Conservation (phyloP, 2,888 invertebrate genomes). For the Phyto melanocephala region DNA sequence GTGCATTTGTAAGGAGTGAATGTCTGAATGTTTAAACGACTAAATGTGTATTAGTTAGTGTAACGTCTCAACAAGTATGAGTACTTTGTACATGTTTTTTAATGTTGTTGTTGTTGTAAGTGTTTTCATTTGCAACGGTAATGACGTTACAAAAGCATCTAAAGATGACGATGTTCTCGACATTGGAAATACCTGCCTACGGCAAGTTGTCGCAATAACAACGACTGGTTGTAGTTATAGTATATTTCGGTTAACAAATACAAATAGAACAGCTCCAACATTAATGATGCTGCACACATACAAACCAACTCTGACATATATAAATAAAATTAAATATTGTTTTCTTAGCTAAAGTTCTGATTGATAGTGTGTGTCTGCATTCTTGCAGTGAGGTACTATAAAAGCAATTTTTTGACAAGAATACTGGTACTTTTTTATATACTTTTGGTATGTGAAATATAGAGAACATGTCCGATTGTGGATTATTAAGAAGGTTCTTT, state of each 20-base stretch:
- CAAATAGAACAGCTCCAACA: neutral
- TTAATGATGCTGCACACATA: neutral
- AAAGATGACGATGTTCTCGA: constrained; percentile 15
- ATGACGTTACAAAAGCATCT: constrained; percentile 38
- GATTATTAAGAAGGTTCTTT: too few relatives aligned
- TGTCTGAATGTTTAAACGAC: neutral
- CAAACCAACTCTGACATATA: neutral
- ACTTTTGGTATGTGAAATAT: too few relatives aligned
- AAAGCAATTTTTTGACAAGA: too few relatives aligned
- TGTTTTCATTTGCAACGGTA: constrained; percentile 34
- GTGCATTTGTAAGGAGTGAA: neutral
- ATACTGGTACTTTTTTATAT: too few relatives aligned
- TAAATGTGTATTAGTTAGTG: neutral
- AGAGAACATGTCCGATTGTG: too few relatives aligned
- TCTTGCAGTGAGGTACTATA: neutral
- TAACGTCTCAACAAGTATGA: constrained; percentile 41
- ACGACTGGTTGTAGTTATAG: neutral
- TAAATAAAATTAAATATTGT: constrained; percentile 17
- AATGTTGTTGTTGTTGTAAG: constrained; percentile 15
- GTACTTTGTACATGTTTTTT: constrained; percentile 31
- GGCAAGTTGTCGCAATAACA: constrained; percentile 36
- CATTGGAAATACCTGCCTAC: constrained; percentile 43
- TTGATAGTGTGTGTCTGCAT: neutral
- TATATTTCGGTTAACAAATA: neutral
- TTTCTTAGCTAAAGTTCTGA: neutral